A percentile compares a stretch with the other conserved stretches of the same genome.
Conservation (phyloP, 2,113 vertebrate genomes). For the Myrmecobius fasciatus region DNA sequence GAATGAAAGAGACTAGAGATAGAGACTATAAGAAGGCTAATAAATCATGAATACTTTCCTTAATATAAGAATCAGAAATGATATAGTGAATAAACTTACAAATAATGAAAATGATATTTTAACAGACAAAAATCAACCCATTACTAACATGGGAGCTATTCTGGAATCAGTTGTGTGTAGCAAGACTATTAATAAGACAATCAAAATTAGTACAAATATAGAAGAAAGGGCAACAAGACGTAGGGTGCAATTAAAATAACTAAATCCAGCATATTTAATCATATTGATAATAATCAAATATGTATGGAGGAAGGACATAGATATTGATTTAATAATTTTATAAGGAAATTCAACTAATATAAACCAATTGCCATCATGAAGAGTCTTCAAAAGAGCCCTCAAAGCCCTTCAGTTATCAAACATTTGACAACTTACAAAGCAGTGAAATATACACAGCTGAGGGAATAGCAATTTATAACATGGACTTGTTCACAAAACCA, state of each 20-base stretch:
- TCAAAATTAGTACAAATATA: neutral
- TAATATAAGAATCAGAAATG: neutral
- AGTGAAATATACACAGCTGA: neutral
- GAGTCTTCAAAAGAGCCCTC: neutral
- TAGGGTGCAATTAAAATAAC: neutral
- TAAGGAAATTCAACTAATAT: neutral
- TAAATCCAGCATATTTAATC: neutral
- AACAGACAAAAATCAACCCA: neutral
- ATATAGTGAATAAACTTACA: neutral
- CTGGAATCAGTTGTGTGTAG: neutral
- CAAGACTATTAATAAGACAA: neutral
- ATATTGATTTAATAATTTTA: neutral
- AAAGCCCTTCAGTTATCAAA: neutral
- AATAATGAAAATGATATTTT: neutral
- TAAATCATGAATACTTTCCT: neutral
- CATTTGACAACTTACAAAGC: neutral
- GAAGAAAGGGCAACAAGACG: neutral
- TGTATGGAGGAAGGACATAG: neutral
- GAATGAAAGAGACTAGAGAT: neutral
- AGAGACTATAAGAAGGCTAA: neutral
- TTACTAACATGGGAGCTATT: neutral
- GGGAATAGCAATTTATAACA: neutral
- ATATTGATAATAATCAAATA: neutral
- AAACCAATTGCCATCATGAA: neutral
- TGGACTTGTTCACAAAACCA: neutral